These are phyloP conservation scores for Gymnoscopelus microlampas DNA, from an alignment of 2,797 vertebrate genomes.

Conservation along the genomic window DNA sequence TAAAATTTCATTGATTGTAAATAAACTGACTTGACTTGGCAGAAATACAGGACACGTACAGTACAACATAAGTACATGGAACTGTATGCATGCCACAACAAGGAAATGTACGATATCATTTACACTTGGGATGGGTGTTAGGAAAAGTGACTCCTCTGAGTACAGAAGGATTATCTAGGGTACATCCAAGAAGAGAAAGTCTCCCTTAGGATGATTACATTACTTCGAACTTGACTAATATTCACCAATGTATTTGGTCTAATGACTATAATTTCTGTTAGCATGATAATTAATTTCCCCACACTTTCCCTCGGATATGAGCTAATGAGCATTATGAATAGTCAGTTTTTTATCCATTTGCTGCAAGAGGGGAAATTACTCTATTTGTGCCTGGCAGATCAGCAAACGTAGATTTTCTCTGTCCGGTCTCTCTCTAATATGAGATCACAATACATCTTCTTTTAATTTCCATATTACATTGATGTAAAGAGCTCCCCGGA, in stretches of 20 bases:
- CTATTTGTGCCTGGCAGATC: constrained; percentile 35
- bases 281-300: constrained; percentile 44
- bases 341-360: constrained; percentile 24
- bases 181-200: constrained; percentile 20
- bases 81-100: no score
- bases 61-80: no score
- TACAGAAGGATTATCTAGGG: constrained; percentile 27
- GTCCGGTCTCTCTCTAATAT: neutral
- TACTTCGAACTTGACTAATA: constrained; percentile 39
- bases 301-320: constrained; percentile 36
- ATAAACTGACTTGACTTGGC: no score
- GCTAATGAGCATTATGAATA: constrained; percentile 23
- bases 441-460: no score
- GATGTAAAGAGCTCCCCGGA: neutral
- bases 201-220: constrained; percentile 35
- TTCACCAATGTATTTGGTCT: constrained; percentile 41
- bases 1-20: no score
- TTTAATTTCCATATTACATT: neutral
- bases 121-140: neutral
- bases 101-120: no score
- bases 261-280: constrained; percentile 47
- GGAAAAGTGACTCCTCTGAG: constrained; percentile 10
- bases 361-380: constrained; percentile 12
- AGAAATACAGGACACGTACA: no score
- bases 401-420: constrained; percentile 32